phyloP scores from a whole-genome alignment of 1,140 invertebrate species.

The Brachionus rubens region DNA sequence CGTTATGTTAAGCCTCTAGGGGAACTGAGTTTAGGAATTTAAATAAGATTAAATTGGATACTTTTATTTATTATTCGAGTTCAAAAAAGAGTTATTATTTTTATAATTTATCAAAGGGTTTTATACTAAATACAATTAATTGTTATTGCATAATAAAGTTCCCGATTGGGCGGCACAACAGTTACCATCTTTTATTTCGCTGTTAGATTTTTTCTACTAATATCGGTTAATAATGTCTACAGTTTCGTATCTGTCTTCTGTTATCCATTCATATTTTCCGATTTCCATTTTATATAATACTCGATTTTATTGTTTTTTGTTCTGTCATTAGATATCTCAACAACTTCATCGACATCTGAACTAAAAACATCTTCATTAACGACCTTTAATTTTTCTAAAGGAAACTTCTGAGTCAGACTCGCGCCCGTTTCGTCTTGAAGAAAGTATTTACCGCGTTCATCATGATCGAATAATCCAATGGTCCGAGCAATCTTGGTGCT shows the following conservation, averaged over 20 bases:
- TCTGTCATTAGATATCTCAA: constrained; percentile 2
- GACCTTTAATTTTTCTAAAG: constrained; percentile 1
- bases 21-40: too few species aligned
- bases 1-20: too few species aligned
- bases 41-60: too few species aligned
- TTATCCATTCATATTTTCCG: constrained; percentile 22
- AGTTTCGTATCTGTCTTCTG: background rate
- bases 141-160: too few species aligned
- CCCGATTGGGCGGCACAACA: too few species aligned
- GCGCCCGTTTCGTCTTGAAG: background rate
- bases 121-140: too few species aligned
- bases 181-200: too few species aligned
- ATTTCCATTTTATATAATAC: constrained; percentile 32
- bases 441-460: background rate
- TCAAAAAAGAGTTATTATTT: too few species aligned
- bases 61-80: too few species aligned
- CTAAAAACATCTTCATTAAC: background rate
- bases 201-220: background rate
- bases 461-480: constrained; percentile 16
- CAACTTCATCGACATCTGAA: constrained; percentile 3
- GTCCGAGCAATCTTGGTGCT: background rate
- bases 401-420: background rate
- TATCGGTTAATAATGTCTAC: constrained; percentile 11
- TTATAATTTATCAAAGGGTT: too few species aligned
- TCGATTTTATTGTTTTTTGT: constrained; percentile 31